These are phyloP conservation scores for Linnaemya tessellans DNA, from an alignment of 2,888 invertebrate genomes.

Conservation along the genomic window DNA sequence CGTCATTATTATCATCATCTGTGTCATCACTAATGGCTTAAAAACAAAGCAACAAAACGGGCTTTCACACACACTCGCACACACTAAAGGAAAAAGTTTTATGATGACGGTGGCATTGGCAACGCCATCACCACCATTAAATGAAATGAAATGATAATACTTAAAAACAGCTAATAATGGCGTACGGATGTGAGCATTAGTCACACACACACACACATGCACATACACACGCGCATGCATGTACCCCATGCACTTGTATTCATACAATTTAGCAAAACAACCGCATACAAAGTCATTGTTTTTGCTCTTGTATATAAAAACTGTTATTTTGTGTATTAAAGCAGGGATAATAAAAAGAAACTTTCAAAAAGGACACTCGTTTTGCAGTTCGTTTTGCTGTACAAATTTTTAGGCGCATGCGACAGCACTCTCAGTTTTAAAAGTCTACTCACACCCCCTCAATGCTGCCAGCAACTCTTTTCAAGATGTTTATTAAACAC, in stretches of 20 bases:
- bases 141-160: slow-evolving; percentile 63
- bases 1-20: slow-evolving; percentile 73
- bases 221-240: background rate
- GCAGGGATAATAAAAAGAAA: slow-evolving; percentile 18
- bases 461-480: background rate
- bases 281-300: slow-evolving; percentile 1
- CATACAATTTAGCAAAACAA: slow-evolving; percentile 16
- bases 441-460: slow-evolving; percentile 49
- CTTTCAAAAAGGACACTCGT: slow-evolving; percentile 27
- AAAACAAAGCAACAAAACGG: slow-evolving; percentile 48
- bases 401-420: slow-evolving; percentile 54
- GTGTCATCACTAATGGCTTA: slow-evolving; percentile 70
- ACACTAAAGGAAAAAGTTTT: slow-evolving; percentile 47
- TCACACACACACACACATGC: background rate
- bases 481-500: slow-evolving; percentile 19
- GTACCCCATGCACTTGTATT: background rate
- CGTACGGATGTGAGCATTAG: slow-evolving; percentile 56
- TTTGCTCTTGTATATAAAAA: slow-evolving; percentile 31
- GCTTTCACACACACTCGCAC: slow-evolving; percentile 28
- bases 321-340: slow-evolving; percentile 54
- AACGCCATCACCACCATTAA: slow-evolving; percentile 63
- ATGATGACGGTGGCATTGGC: slow-evolving; percentile 63
- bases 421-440: slow-evolving; percentile 29
- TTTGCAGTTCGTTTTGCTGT: background rate
- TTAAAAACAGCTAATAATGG: slow-evolving; percentile 70